Evolutionary conservation across 2,888 invertebrate species (phyloP).

Genomic region (Ophioninae sp.): DNA sequence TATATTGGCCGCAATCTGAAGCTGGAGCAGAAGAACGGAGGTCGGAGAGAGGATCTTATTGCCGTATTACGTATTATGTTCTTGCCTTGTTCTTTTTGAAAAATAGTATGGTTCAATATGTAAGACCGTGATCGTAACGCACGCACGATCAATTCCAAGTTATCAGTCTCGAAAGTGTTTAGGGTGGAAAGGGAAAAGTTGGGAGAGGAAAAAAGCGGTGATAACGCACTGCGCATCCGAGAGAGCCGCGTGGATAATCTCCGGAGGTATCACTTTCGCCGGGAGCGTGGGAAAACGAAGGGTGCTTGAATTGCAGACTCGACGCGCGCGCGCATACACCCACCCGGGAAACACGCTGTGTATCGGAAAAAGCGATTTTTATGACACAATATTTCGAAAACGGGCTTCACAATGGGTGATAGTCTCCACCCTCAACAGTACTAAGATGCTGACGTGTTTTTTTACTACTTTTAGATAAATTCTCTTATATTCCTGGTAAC

Average conservation of each 20-base stretch:
- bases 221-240: conserved; percentile 30
- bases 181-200: not conserved
- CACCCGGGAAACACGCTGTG: not conserved
- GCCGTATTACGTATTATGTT: too few species aligned
- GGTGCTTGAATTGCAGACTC: conserved; percentile 59
- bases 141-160: not conserved
- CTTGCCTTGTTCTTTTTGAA: not conserved
- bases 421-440: too few species aligned
- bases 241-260: conserved; percentile 55
- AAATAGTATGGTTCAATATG: not conserved
- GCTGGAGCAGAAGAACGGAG: not conserved
- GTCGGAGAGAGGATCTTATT: not conserved
- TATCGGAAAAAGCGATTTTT: not conserved
- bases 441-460: too few species aligned
- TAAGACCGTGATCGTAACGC: not conserved
- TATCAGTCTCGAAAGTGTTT: not conserved
- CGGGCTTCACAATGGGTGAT: too few species aligned
- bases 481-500: too few species aligned
- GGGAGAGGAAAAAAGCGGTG: conserved; percentile 25
- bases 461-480: too few species aligned
- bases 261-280: conserved; percentile 61
- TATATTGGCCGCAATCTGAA: not conserved
- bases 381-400: too few species aligned
- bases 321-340: conserved; percentile 18
- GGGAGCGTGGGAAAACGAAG: conserved; percentile 62